Base-by-base conservation (phyloP, 2,113 vertebrate genomes). In the Oceanodroma tethys region DNA sequence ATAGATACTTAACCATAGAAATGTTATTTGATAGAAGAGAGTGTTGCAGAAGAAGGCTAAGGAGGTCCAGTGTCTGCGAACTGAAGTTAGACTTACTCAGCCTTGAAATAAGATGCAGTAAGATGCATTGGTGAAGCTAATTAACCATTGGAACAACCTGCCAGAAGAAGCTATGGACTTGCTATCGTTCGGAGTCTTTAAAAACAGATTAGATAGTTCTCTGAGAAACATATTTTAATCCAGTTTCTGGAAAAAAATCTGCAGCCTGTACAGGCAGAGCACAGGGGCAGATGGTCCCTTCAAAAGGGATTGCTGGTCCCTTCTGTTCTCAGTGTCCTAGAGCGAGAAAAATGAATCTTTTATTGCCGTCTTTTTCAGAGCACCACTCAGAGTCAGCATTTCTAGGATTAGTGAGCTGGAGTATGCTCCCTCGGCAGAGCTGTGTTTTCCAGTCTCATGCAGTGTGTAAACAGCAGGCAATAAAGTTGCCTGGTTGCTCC, bases 361-460 rank as follows among this genome's bases (percentile, higher is more conserved):
- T 95, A 94, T 85, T 90, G 53, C 29, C 2, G 2, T 62, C 53
- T 85, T 89, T 96, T 92, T 88, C 90, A 82, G 70, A 90, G 81
- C 30, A 92, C 40, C n/a, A 45, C 40, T 91, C 34, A 5, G 48
- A 92, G 74, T 94, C 94, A 96, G 90, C 95, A 90, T 83, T 96
- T 96, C 89, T 53, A 90, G 90, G 81, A 93, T 90, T 94, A 96
- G 90, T 88, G 92, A 94, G 85, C 71, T 94, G 75, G 45, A 96
- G 66, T 83, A 73, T 50, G 58, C 29, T 86, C 81, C 56, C 48
- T 65, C 7, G 5, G 67, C 58, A 86, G 34, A 94, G 55, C 43
- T 66, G 19, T 3, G 0, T 88, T 93, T 93, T 88, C 78, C 36
- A 85, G 53, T 53, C 19, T 65, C 92, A 88, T 58, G 34, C 50